A percentile compares a stretch with the other conserved stretches of the same genome.
Evolutionary conservation across 2,888 invertebrate species (phyloP).

Genomic region (Tanytarsus gracilentus): DNA sequence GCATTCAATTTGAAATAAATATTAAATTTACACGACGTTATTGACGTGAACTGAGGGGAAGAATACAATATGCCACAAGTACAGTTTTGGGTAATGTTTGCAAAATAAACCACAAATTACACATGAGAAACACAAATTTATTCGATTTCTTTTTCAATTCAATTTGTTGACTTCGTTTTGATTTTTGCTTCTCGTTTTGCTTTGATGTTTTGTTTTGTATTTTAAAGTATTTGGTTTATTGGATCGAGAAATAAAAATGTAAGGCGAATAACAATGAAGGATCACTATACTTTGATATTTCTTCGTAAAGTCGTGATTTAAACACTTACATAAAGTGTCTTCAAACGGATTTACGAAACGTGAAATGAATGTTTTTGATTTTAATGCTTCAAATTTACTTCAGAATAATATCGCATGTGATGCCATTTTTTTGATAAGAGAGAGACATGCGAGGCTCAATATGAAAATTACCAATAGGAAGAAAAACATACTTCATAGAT

Average conservation of each 20-base stretch:
- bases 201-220: background rate
- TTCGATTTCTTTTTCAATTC: slow-evolving; percentile 3
- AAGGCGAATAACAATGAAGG: slow-evolving; percentile 21
- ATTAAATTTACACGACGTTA: slow-evolving; percentile 24
- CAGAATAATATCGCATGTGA: too few relatives aligned
- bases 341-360: background rate
- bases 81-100: background rate
- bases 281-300: slow-evolving; percentile 20
- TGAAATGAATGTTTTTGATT: background rate
- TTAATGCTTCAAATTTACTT: background rate
- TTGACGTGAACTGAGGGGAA: slow-evolving; percentile 14
- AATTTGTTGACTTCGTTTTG: background rate
- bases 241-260: background rate
- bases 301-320: too few relatives aligned
- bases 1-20: slow-evolving; percentile 11
- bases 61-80: too few relatives aligned
- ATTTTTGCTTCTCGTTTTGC: slow-evolving; percentile 1
- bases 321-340: too few relatives aligned
- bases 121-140: slow-evolving; percentile 14
- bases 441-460: too few relatives aligned
- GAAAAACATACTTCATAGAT: too few relatives aligned
- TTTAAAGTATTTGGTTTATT: slow-evolving; percentile 3
- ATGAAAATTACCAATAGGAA: too few relatives aligned
- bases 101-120: slow-evolving; percentile 23
- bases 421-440: too few relatives aligned